Evolutionary conservation across 2,113 vertebrate species (phyloP).

Genomic region (Lampris incognitus): DNA sequence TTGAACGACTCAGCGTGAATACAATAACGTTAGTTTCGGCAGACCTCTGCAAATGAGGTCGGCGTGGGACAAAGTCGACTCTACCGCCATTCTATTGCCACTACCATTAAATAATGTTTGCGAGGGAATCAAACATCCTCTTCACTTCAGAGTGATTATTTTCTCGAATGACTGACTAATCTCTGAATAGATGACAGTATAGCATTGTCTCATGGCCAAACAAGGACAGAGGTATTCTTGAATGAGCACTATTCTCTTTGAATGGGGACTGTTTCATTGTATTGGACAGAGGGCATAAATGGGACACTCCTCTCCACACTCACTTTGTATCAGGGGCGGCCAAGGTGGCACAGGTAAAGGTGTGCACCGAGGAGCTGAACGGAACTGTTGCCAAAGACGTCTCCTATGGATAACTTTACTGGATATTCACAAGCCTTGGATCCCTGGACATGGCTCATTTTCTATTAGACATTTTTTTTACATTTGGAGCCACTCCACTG

Average conservation of each 20-base stretch:
- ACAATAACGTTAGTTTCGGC: slow-evolving; percentile 83
- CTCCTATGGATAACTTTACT: slow-evolving; percentile 10
- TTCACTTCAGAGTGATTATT: too few species aligned
- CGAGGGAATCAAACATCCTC: too few species aligned
- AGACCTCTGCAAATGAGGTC: slow-evolving; percentile 30
- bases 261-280: slow-evolving; percentile 84
- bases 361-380: slow-evolving; percentile 18
- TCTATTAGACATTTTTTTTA: not conserved
- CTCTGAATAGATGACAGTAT: slow-evolving; percentile 44
- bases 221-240: slow-evolving; percentile 62
- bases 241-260: slow-evolving; percentile 76
- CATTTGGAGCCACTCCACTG: not conserved
- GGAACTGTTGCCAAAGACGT: not conserved
- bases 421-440: slow-evolving; percentile 24
- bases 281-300: slow-evolving; percentile 82
- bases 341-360: slow-evolving; percentile 52
- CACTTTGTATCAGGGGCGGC: slow-evolving; percentile 45
- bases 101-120: too few species aligned
- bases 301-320: slow-evolving; percentile 68
- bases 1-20: slow-evolving; percentile 80
- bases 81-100: too few species aligned
- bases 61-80: too few species aligned
- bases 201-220: slow-evolving; percentile 73
- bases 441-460: slow-evolving; percentile 1
- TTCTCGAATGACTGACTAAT: slow-evolving; percentile 47